Percentiles rank a stretch among this genome's conserved stretches.
These are phyloP conservation scores for Pimpla rufipes DNA, from an alignment of 2,888 invertebrate genomes.

Conservation along the genomic window DNA sequence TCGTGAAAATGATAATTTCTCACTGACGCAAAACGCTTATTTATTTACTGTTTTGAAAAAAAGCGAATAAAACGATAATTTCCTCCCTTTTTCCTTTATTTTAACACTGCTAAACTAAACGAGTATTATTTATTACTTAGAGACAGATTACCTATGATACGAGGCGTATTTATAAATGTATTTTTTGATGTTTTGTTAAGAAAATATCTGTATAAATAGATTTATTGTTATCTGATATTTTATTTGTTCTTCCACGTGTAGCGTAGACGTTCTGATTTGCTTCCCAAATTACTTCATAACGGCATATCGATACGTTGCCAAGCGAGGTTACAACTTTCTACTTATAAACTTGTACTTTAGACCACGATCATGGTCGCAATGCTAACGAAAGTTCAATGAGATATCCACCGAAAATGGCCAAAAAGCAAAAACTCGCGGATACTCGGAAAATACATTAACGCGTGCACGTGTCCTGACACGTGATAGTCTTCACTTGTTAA, in stretches of 20 bases:
- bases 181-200: background rate
- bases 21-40: conserved; percentile 5
- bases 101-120: background rate
- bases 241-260: background rate
- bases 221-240: background rate
- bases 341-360: background rate
- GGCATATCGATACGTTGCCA: background rate
- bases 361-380: background rate
- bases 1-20: conserved; percentile 18
- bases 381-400: background rate
- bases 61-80: too few relatives aligned
- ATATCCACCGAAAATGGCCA: background rate
- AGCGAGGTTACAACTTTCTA: conserved; percentile 7
- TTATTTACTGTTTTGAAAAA: background rate
- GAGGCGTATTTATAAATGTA: background rate
- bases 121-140: too few relatives aligned
- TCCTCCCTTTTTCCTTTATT: background rate
- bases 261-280: background rate
- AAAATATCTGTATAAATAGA: background rate
- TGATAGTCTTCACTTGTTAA: conserved; percentile 16
- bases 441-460: background rate
- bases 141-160: too few relatives aligned
- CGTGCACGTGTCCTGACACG: background rate
- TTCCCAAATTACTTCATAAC: conserved; percentile 19
- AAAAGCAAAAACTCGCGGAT: conserved; percentile 3